Percentiles rank a stretch among this genome's conserved stretches.
Evolutionary conservation across 1,140 invertebrate species (phyloP).

Genomic region (Lasioglossum albipes): DNA sequence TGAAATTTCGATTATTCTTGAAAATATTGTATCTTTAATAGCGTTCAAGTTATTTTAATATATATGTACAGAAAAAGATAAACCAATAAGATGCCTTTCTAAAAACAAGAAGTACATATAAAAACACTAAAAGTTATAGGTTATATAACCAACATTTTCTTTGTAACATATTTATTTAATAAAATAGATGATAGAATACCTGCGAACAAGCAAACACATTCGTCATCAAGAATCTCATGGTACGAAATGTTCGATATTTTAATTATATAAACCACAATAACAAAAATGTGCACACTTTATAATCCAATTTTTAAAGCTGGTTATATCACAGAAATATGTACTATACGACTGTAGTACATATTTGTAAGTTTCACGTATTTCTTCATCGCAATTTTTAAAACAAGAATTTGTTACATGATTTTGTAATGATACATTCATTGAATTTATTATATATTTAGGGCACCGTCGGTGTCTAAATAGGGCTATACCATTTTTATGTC

Average conservation of each 20-base stretch:
- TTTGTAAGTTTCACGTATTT: too few species aligned
- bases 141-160: slow-evolving; percentile 15
- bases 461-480: too few species aligned
- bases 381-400: too few species aligned
- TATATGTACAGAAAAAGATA: not conserved
- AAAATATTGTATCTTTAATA: slow-evolving; percentile 9
- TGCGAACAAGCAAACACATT: slow-evolving; percentile 13
- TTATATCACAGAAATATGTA: too few species aligned
- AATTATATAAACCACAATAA: not conserved
- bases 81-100: not conserved
- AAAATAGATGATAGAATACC: slow-evolving; percentile 41
- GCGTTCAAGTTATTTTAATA: not conserved
- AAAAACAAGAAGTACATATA: not conserved
- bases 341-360: too few species aligned
- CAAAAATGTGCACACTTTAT: not conserved
- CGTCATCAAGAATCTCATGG: slow-evolving; percentile 5
- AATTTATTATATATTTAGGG: too few species aligned
- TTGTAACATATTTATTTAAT: not conserved
- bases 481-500: too few species aligned
- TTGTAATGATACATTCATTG: too few species aligned
- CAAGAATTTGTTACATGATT: too few species aligned
- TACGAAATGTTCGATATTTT: not conserved
- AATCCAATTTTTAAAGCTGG: not conserved
- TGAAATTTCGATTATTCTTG: not conserved
- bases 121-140: not conserved